phyloP scores from a whole-genome alignment of 2,113 vertebrate species.

The Nematolebias whitei region DNA sequence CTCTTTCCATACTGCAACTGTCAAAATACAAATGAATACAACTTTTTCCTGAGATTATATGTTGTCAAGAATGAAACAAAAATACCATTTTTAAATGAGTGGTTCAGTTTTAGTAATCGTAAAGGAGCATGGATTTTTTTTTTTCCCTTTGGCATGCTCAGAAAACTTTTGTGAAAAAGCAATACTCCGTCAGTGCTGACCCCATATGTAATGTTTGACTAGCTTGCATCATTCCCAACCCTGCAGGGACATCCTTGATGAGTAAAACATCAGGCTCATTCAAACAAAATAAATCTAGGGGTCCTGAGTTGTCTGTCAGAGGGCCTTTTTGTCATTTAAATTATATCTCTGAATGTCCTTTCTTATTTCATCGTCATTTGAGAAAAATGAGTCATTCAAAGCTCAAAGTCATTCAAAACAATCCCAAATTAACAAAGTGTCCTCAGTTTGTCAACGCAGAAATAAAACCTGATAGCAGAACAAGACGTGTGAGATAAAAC shows the following conservation, averaged over 20 bases:
- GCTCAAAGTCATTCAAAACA: neutral
- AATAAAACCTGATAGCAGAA: slow-evolving; percentile 9
- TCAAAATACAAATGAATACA: too few species aligned
- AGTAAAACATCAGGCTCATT: slow-evolving; percentile 6
- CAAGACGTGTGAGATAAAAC: too few species aligned
- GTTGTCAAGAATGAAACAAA: neutral
- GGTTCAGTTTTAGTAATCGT: slow-evolving; percentile 1
- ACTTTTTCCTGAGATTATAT: too few species aligned
- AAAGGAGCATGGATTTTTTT: too few species aligned
- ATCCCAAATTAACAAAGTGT: slow-evolving; percentile 1
- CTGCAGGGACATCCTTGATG: slow-evolving; percentile 2
- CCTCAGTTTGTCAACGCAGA: neutral
- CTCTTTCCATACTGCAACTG: too few species aligned
- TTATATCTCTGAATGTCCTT: neutral
- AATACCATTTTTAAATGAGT: neutral
- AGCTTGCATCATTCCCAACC: slow-evolving; percentile 2
- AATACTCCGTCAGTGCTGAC: neutral
- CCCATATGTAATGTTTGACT: slow-evolving; percentile 13
- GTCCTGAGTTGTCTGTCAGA: neutral
- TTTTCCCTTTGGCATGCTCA: neutral
- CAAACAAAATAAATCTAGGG: neutral
- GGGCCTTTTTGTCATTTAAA: neutral
- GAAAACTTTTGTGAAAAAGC: slow-evolving; percentile 9
- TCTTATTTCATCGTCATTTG: neutral
- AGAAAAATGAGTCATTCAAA: neutral